phyloP scores from a whole-genome alignment of 2,888 invertebrate genomes.

The Xestia xanthographa region DNA sequence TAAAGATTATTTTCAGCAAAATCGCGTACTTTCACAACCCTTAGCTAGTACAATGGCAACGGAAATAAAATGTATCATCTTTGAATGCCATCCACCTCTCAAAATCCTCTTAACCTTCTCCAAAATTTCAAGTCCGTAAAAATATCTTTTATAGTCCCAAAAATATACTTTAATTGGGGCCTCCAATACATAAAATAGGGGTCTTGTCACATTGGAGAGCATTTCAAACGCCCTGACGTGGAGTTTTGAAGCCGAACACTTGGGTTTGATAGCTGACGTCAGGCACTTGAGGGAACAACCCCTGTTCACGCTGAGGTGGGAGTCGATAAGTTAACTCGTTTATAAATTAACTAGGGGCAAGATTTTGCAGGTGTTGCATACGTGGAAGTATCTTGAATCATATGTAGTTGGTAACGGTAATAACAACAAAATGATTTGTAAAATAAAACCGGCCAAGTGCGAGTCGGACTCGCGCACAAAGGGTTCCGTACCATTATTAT shows the following conservation, averaged over 20 bases:
- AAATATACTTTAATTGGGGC: conserved; percentile 59
- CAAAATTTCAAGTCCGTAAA: conserved; percentile 21
- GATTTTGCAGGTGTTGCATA: conserved; percentile 6
- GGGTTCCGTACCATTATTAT: too few species aligned
- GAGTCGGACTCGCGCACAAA: too few species aligned
- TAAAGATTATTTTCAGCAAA: background rate
- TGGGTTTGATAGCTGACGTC: conserved; percentile 78
- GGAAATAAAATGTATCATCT: background rate
- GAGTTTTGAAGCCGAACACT: conserved; percentile 78
- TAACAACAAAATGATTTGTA: background rate
- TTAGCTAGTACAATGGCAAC: background rate
- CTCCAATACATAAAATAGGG: conserved; percentile 79
- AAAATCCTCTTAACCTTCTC: background rate
- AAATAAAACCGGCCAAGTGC: too few species aligned
- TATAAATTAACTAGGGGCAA: conserved; percentile 41
- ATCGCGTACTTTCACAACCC: background rate
- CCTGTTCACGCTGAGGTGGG: conserved; percentile 57
- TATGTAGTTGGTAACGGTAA: background rate
- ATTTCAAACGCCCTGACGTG: conserved; percentile 77
- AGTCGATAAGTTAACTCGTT: conserved; percentile 56
- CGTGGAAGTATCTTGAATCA: conserved; percentile 6
- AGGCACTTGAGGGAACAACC: conserved; percentile 63
- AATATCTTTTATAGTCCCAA: conserved; percentile 28
- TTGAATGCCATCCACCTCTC: background rate
- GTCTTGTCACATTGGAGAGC: conserved; percentile 73